Base-by-base conservation (phyloP, 1,140 invertebrate species). In the Tetranychus urticae region DNA sequence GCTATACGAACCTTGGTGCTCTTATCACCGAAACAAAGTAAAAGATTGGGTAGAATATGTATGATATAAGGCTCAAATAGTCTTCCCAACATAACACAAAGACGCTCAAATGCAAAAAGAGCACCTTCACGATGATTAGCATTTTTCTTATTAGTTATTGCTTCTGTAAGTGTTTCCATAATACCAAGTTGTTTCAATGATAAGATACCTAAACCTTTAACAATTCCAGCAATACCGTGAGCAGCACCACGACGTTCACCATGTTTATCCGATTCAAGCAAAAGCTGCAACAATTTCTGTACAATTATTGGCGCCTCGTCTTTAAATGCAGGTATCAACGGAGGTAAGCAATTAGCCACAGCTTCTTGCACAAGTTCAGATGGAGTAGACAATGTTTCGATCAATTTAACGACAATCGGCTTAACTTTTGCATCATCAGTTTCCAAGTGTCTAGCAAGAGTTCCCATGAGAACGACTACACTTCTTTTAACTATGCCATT, bases 31-130 rank as follows among this genome's bases (percentile, higher is more conserved):
- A 97, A 97, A 71, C 91, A 97, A 57, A 91, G 77, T 37, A 99
- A 75, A 64, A 99, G 76, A 75, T 96, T 85, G 2, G 92, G 92
- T 59, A 99, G 73, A 46, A 97, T 87, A 71, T 97, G 88, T 42
- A 98, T 88, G 63, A 98, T 90, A 73, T 98, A 99, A 0, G 94
- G 94, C 72, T 99, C 96, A 76, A 98, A 98, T 46, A 97, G 74
- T 61, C 91, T 81, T 0, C 92, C 92, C 65, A 97, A 76, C 78
- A 92, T 90, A 63, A 82, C 83, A 72, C 89, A 97, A 14, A 99
- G 75, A 82, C 96, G 91, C 75, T 97, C 93, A 76, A 97, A 90
- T 1, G 90, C 92, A 76, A 99, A 91, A 33, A 98, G 72, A 2
- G 92, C 90, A 61, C 92, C 91, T 80, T 97, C 92, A 66, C 91